Base-by-base conservation (phyloP, 2,888 invertebrate genomes). In the Augochlorella aurata region DNA sequence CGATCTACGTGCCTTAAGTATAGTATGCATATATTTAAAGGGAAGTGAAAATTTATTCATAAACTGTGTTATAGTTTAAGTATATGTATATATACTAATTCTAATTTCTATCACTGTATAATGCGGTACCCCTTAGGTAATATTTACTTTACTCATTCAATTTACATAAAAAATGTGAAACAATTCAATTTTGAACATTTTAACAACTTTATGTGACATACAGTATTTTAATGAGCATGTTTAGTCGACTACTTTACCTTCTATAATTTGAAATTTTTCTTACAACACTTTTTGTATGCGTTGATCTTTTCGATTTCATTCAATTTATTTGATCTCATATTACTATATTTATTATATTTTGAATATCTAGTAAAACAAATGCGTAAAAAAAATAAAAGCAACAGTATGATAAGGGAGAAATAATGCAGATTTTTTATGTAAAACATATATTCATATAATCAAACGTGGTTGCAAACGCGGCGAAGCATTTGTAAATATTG, bases 1-100 rank as follows among this genome's bases (percentile, higher is more conserved):
- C 71, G 50, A 71, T 71, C 77, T 65, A 74, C 63, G 83, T 83
- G 83, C 83, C 83, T 83, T 83, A 77, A 71, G 61, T 82, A 50
- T 71, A 77, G 21, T 29, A 63, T 72, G 71, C 16, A 45, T 18
- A 49, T 66, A 66, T 70, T 70, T 50, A 70, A 70, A 58, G 47
- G 45, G 14, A 38, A 65, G 45, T 69, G 49, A 49, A 18, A 58
- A 69, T 76, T 67, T 58, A 24, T 79, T 69, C 61, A 63, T 67
- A 77, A 63, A 21, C 54, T 70, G 44, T 4, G n/a, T 54, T 58
- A 16, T 12, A 83, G 49, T 45, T 75, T 65, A 58, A 74, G 29
- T 49, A 61, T 49, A n/a, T 70, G 74, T 67, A n/a, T 77, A 69
- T 52, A 77, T 68, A 74, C 29, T 49, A 74, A 58, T 66, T 52